phyloP scores from a whole-genome alignment of 1,140 invertebrate species.

The Daktulosphaira vitifoliae region DNA sequence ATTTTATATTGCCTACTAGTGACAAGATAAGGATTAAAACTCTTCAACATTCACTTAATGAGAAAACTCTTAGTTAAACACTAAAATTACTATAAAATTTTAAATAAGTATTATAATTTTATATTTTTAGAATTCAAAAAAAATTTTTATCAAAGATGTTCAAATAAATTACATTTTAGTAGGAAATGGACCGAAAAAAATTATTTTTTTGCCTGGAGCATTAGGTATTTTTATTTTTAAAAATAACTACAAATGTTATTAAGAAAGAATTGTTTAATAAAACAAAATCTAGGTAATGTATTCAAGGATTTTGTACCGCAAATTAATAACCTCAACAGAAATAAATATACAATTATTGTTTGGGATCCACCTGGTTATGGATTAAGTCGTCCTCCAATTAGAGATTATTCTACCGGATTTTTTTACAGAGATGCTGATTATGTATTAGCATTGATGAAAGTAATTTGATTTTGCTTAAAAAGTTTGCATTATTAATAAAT shows the following conservation, averaged over 20 bases:
- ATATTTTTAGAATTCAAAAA: conserved; percentile 39
- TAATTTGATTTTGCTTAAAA: conserved; percentile 40
- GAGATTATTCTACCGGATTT: conserved; percentile 61
- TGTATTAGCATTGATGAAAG: conserved; percentile 64
- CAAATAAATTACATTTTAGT: conserved; percentile 63
- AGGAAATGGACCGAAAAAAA: conserved; percentile 57
- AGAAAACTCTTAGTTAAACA: no score
- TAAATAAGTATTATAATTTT: no score
- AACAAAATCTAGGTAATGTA: conserved; percentile 51
- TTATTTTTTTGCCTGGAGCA: conserved; percentile 68
- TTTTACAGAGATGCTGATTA: conserved; percentile 63
- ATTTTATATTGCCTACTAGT: no score
- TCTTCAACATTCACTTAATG: no score
- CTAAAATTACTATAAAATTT: no score
- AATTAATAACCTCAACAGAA: conserved; percentile 56
- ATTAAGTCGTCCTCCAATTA: conserved; percentile 65
- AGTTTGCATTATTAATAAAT: neutral
- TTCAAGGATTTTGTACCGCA: conserved; percentile 76
- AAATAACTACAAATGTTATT: no score
- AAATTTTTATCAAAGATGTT: conserved; percentile 51
- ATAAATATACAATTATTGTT: conserved; percentile 63
- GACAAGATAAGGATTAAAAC: no score
- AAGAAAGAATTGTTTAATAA: no score
- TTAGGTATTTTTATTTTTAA: conserved; percentile 52
- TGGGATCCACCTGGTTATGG: conserved; percentile 88